These are phyloP conservation scores for Eumeta japonica DNA, from an alignment of 1,140 invertebrate species.

Conservation along the genomic window DNA sequence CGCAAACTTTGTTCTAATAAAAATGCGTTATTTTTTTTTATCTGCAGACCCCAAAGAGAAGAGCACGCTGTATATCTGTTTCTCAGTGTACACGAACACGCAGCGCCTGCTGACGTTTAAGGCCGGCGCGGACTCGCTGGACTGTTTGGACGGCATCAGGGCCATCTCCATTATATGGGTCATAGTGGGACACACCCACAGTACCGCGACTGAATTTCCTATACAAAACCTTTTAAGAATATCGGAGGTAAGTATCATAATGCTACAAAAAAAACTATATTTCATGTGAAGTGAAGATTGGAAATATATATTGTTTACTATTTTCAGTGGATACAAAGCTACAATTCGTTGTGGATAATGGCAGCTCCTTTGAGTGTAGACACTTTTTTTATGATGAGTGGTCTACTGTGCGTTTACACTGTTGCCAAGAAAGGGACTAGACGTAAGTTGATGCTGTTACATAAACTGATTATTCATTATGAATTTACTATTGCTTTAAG, in stretches of 20 bases:
- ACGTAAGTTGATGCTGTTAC: conserved; percentile 16
- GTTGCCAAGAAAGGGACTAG: conserved; percentile 45
- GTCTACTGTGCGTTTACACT: conserved; percentile 60
- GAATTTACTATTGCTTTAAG: not conserved
- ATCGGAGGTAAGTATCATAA: conserved; percentile 11
- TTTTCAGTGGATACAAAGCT: conserved; percentile 28
- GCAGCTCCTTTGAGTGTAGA: conserved; percentile 51
- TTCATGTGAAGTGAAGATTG: conserved; percentile 8
- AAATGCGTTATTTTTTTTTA: conserved; percentile 4
- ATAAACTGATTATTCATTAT: not conserved
- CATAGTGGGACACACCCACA: conserved; percentile 59
- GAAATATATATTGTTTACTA: not conserved
- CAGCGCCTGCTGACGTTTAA: conserved; percentile 22
- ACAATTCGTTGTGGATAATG: conserved; percentile 26
- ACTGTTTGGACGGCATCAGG: conserved; percentile 57
- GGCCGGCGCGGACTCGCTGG: conserved; percentile 16
- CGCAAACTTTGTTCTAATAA: not conserved
- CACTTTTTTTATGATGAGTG: conserved; percentile 62
- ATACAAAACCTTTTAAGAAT: conserved; percentile 29
- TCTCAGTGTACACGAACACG: conserved; percentile 31
- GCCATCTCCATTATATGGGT: conserved; percentile 67
- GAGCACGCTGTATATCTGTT: conserved; percentile 14
- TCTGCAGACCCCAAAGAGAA: conserved; percentile 11
- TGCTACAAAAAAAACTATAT: not conserved
- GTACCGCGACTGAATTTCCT: conserved; percentile 22